Conservation (phyloP, 2,888 invertebrate genomes). For the Ernsta delagoae region DNA sequence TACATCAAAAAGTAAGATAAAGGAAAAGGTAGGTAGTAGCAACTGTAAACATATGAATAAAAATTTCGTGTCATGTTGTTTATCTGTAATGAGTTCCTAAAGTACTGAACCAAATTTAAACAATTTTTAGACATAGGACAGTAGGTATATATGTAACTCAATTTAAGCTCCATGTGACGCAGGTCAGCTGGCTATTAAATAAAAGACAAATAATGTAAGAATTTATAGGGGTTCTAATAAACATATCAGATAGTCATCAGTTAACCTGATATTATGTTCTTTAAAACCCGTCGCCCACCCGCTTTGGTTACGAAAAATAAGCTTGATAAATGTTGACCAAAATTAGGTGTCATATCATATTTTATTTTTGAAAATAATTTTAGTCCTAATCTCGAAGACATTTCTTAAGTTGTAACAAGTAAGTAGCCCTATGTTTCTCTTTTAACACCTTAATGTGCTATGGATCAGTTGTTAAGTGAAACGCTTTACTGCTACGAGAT, state of each 20-base stretch:
- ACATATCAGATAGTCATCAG: slow-evolving; percentile 20
- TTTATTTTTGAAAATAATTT: slow-evolving; percentile 1
- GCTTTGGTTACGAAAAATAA: slow-evolving; percentile 16
- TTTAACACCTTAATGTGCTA: too few relatives aligned
- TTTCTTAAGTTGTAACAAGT: too few relatives aligned
- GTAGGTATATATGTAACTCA: background rate
- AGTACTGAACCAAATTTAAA: too few relatives aligned
- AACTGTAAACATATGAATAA: too few relatives aligned
- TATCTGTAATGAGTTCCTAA: too few relatives aligned
- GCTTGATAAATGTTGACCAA: slow-evolving; percentile 6
- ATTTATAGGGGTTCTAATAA: slow-evolving; percentile 7
- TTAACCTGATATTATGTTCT: slow-evolving; percentile 15
- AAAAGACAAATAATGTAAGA: background rate
- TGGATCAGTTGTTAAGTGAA: too few relatives aligned
- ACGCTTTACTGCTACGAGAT: too few relatives aligned
- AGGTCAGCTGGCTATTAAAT: background rate
- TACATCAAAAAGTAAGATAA: too few relatives aligned
- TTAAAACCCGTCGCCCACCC: slow-evolving; percentile 6
- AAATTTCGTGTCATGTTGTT: too few relatives aligned
- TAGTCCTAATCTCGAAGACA: too few relatives aligned
- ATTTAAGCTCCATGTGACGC: background rate
- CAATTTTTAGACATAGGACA: background rate
- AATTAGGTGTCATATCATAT: slow-evolving; percentile 1
- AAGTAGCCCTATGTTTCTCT: too few relatives aligned
- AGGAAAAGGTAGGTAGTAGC: too few relatives aligned